Percentiles rank a stretch among this genome's conserved stretches.
phyloP scores from a whole-genome alignment of 2,888 invertebrate genomes.

The Chaitophorus viminalis region DNA sequence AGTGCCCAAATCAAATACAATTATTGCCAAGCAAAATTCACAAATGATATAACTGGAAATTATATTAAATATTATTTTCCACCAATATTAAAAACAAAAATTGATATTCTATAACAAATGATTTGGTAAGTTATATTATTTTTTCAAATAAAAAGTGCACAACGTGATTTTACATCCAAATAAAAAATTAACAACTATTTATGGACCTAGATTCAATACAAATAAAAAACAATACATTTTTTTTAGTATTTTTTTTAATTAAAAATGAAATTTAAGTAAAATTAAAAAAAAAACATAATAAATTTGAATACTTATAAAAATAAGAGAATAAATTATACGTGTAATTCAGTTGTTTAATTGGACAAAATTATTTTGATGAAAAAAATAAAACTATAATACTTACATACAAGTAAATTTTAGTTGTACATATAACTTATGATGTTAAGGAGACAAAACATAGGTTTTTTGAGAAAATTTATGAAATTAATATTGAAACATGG shows the following conservation, averaged over 20 bases:
- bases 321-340: conserved; percentile 51
- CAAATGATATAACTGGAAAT: background rate
- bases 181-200: conserved; percentile 8
- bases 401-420: conserved; percentile 23
- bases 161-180: conserved; percentile 28
- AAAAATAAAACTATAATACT: conserved; percentile 27
- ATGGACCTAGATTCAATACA: conserved; percentile 47
- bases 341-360: conserved; percentile 37
- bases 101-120: conserved; percentile 13
- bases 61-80: background rate
- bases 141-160: conserved; percentile 3
- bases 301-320: conserved; percentile 48
- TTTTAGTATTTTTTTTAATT: conserved; percentile 43
- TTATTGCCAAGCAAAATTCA: background rate
- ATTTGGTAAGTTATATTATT: conserved; percentile 31
- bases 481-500: conserved; percentile 30
- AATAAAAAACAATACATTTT: conserved; percentile 42
- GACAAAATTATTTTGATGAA: conserved; percentile 44
- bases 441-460: conserved; percentile 18
- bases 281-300: conserved; percentile 41
- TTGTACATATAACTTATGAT: conserved; percentile 44
- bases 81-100: background rate
- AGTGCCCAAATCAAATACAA: background rate
- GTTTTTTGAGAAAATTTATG: conserved; percentile 6
- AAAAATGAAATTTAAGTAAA: conserved; percentile 60